Evolutionary conservation across 2,888 invertebrate genomes (phyloP).

Genomic region (Amphimallon solstitiale): DNA sequence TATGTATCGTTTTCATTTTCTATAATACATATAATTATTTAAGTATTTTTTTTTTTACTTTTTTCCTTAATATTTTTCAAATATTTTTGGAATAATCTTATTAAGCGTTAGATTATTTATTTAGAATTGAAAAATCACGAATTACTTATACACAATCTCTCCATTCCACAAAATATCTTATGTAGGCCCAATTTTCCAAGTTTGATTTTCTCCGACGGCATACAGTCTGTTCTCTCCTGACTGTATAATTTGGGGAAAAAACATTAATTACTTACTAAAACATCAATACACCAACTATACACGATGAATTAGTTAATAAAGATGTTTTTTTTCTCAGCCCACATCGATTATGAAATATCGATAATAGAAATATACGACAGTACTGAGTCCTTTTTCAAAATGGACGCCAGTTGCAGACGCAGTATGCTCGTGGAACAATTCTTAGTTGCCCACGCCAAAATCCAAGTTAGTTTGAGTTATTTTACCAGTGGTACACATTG

Average conservation of each 20-base stretch:
- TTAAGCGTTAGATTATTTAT: too few species aligned
- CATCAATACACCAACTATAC: neutral
- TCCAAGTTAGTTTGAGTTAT: neutral
- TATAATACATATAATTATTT: too few species aligned
- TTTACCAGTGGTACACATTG: neutral
- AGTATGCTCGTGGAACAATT: neutral
- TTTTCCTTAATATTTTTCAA: too few species aligned
- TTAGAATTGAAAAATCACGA: too few species aligned
- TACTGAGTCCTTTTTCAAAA: constrained; percentile 22
- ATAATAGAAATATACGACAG: constrained; percentile 17
- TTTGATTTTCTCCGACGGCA: constrained; percentile 15
- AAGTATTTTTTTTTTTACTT: too few species aligned
- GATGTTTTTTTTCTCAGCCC: neutral
- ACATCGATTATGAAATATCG: constrained; percentile 11
- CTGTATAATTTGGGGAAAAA: neutral
- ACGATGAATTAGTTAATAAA: neutral
- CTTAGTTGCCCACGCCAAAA: neutral
- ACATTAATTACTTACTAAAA: neutral
- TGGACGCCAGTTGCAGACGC: constrained; percentile 21
- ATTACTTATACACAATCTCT: too few species aligned
- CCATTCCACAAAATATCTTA: neutral
- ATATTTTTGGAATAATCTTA: too few species aligned
- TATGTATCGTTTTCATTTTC: too few species aligned
- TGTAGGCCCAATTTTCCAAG: constrained; percentile 16
- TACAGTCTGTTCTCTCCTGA: neutral